A percentile compares a stretch with the other conserved stretches of the same genome.
These are phyloP conservation scores for Cygnus olor DNA, from an alignment of 2,797 vertebrate genomes.

Conservation along the genomic window DNA sequence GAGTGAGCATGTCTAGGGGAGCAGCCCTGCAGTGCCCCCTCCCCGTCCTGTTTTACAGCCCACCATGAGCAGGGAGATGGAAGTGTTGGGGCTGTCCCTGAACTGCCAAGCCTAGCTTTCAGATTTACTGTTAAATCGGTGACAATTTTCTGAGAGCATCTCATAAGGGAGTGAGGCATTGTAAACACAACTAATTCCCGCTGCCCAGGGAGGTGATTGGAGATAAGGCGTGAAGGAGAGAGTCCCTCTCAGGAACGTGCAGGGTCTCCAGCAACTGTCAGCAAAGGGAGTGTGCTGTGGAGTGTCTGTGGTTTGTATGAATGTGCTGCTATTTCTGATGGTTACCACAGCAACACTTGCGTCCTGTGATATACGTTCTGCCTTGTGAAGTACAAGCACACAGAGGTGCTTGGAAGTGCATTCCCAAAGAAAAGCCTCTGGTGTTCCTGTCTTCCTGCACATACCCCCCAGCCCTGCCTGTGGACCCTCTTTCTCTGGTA, in stretches of 20 bases:
- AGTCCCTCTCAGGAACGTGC: background rate
- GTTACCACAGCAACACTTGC: constrained; percentile 17
- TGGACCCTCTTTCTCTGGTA: background rate
- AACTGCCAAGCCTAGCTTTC: background rate
- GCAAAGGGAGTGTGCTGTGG: background rate
- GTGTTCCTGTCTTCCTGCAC: rapidly evolving
- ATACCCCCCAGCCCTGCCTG: rapidly evolving
- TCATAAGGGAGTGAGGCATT: background rate
- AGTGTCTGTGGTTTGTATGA: background rate
- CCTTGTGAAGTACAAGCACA: background rate
- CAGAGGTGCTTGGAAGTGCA: background rate
- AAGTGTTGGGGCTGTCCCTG: background rate
- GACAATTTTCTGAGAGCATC: background rate
- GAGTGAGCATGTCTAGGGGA: background rate
- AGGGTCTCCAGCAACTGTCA: background rate
- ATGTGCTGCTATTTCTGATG: background rate
- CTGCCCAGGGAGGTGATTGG: background rate
- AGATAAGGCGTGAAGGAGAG: background rate
- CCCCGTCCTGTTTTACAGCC: background rate
- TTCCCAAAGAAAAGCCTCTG: background rate
- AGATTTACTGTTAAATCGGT: background rate
- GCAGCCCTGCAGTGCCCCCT: background rate
- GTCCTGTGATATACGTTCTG: background rate
- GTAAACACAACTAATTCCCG: background rate
- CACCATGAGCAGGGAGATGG: rapidly evolving